A percentile compares a stretch with the other conserved stretches of the same genome.
Conservation (phyloP, 2,888 invertebrate species). For the Cephonodes hylas region DNA sequence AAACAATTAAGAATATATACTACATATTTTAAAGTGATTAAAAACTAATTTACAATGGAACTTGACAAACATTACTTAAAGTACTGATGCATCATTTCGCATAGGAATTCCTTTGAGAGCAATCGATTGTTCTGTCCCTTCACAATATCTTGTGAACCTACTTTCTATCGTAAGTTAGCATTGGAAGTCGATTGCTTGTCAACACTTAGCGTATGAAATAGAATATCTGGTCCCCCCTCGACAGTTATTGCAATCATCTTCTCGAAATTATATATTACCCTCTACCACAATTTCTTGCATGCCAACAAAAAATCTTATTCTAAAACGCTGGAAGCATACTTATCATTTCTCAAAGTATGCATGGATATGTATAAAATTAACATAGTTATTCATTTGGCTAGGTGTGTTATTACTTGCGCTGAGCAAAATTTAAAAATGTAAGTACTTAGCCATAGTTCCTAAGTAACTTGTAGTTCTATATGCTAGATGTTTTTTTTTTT, state of each 20-base stretch:
- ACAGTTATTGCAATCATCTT: neutral
- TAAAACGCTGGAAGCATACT: neutral
- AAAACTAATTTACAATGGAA: no score
- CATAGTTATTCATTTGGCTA: conserved; percentile 71
- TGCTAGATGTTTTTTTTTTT: conserved; percentile 12
- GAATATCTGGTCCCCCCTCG: neutral
- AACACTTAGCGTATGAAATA: neutral
- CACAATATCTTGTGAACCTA: neutral
- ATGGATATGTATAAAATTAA: conserved; percentile 56
- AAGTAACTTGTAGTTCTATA: conserved; percentile 24
- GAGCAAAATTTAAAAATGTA: conserved; percentile 75
- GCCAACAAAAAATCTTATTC: neutral
- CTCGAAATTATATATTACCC: neutral
- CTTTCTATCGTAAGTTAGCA: neutral
- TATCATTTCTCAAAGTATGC: conserved; percentile 33
- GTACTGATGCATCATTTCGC: neutral
- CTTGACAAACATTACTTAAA: neutral
- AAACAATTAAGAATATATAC: neutral
- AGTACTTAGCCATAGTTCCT: conserved; percentile 54
- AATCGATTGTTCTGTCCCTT: neutral
- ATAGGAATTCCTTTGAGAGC: neutral
- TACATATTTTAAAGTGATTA: neutral
- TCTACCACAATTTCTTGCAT: neutral
- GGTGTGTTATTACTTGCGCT: conserved; percentile 75
- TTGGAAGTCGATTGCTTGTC: neutral